Evolutionary conservation across 2,797 vertebrate species (phyloP), one percentile per base, ranked within the genome.

Genomic region (Gephyroberyx darwinii): DNA sequence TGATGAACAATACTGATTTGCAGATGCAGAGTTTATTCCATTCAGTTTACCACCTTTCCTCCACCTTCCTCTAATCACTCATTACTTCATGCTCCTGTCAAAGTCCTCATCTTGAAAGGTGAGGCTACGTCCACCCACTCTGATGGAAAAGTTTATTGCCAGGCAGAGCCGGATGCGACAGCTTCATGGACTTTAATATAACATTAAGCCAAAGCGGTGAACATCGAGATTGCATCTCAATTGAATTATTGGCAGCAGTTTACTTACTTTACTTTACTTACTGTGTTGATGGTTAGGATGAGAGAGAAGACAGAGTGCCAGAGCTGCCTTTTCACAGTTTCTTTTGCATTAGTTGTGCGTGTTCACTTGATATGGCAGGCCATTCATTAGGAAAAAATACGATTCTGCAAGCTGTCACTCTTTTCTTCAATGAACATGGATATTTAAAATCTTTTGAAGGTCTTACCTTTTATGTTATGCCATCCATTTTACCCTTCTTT

Each of bases 171-270:
- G 52, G 62, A 69, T 62, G 53, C 47, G 80, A 67, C 75, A 85
- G 80, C 65, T 74, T 70, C 61, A 52, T 61, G 60, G 71, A 74
- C 68, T 86, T 80, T 78, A 84, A 77, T 68, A 56, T 75, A 82
- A 87, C 75, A 77, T 77, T 72, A 82, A 71, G 50, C 52, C 56
- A 66, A 75, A 45, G 52, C 67, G 67, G 48, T 37, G 43, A 78
- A 75, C 61, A 53, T 8, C 45, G 45, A 82, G 64, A 86, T 75
- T 80, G 51, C 73, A 70, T 80, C 64, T 71, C 79, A 59, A 41
- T 53, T 87, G 73, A 91, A 88, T 86, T 77, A 86, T 80, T 65
- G 71, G 60, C 47, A 45, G 57, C 77, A 83, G 76, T 84, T 75
- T 65, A 73, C 65, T 87, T 81, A 79, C 75, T 80, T 84, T 57